phyloP scores from a whole-genome alignment of 30 jellyfish, hydroid and myxozoan species.

The Morbakka virulenta region DNA sequence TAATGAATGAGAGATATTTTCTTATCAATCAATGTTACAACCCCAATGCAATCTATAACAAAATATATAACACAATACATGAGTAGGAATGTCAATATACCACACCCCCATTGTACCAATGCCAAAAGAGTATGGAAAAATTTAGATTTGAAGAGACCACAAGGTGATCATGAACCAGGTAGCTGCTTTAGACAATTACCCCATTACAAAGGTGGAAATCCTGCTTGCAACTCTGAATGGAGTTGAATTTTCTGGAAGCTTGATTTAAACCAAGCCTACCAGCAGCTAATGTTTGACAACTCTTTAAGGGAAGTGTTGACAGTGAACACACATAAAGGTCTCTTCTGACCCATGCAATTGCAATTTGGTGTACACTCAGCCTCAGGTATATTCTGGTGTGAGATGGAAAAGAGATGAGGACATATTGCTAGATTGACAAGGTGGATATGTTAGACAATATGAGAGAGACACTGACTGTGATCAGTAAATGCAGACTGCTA shows the following conservation, averaged over 20 bases:
- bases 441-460: conserved; percentile 9
- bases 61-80: too few species aligned
- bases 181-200: conserved; percentile 52
- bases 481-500: conserved; percentile 15
- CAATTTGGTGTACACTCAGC: conserved; percentile 71
- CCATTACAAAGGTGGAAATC: conserved; percentile 38
- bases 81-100: too few species aligned
- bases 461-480: conserved; percentile 8
- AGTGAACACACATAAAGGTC: conserved; percentile 51
- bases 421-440: conserved; percentile 16
- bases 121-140: conserved; percentile 5
- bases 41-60: too few species aligned
- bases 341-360: conserved; percentile 44
- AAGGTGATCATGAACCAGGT: conserved; percentile 40
- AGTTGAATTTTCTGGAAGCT: conserved; percentile 34
- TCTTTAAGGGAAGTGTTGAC: conserved; percentile 33
- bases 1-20: too few species aligned
- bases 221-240: conserved; percentile 42
- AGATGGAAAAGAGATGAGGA: conserved; percentile 41
- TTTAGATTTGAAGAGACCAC: conserved; percentile 53
- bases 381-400: conserved; percentile 53
- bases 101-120: neutral
- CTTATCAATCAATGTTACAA: too few species aligned
- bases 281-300: conserved; percentile 48
- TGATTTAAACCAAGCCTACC: conserved; percentile 52